phyloP scores from a whole-genome alignment of 1,140 invertebrate species.

The Mesaphorura yosii region DNA sequence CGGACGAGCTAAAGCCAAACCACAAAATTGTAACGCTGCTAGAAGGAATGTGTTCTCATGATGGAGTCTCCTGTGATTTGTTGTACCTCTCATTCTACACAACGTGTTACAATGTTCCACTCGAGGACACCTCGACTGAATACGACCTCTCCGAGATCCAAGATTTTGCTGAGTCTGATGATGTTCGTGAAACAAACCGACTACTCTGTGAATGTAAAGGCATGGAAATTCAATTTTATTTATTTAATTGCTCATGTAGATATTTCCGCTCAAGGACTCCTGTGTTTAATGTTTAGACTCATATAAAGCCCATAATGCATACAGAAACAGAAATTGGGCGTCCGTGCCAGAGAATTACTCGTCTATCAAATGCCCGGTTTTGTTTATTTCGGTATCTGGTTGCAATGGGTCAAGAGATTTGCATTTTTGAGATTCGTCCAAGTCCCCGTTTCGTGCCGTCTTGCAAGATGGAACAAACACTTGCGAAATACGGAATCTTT shows the following conservation, averaged over 20 bases:
- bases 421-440: no score
- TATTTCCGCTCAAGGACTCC: not conserved
- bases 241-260: not conserved
- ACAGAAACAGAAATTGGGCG: no score
- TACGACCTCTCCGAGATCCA: slow-evolving; percentile 69
- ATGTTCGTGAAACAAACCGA: slow-evolving; percentile 24
- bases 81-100: slow-evolving; percentile 68
- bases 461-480: no score
- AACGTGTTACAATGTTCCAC: slow-evolving; percentile 40
- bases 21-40: not conserved
- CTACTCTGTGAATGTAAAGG: slow-evolving; percentile 21
- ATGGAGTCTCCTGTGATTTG: slow-evolving; percentile 39
- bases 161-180: slow-evolving; percentile 53
- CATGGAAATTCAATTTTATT: slow-evolving; percentile 18
- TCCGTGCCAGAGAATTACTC: no score
- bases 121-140: slow-evolving; percentile 49
- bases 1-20: not conserved
- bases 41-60: not conserved
- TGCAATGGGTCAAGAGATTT: no score
- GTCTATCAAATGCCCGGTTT: no score
- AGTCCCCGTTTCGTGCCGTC: no score
- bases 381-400: no score
- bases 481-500: no score
- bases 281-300: no score
- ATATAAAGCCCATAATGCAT: no score